Evolutionary conservation across 2,113 vertebrate species (phyloP), one percentile per base, ranked within the genome.

Genomic region (Hassar affinis): DNA sequence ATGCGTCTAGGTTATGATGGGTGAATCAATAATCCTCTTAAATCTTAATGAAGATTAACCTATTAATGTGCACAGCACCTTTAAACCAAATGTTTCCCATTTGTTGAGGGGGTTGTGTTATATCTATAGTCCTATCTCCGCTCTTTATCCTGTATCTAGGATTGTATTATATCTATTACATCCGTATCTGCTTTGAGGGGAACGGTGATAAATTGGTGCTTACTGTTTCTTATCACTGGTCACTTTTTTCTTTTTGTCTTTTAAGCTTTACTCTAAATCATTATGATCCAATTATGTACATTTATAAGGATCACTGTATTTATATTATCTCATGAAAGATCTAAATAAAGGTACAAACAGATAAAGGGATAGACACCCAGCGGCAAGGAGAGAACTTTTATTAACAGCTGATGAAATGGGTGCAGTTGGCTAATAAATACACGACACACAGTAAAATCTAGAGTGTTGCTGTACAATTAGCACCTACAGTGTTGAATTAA

Each of bases 1-100:
- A 93, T 94, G 92, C 92, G 83, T 89, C 83, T 52, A 85, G 62
- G 82, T 80, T 91, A 11, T 77, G 79, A 87, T 45, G 88, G 85
- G 27, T 84, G 85, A 91, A 88, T 89, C 88, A 90, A 87, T 88
- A 81, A 85, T 85, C 81, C 78, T 64, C 38, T 75, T 83, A 86
- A 77, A 82, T 87, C 79, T 71, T 75, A 56, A 27, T 25, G 20
- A 78, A 68, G 76, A 78, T 84, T 81, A 87, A 84, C 56, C 80
- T 47, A 84, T 72, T 80, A 64, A 83, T 84, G 64, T 72, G 25
- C 35, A 30, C 51, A 76, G 75, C 79, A 87, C 27, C 56, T 85
- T 81, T 64, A 66, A 74, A 72, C 49, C 52, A 47, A 85, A 49
- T 83, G 80, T 74, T 86, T 85, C 20, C 52, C 68, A 38, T 47